Evolutionary conservation across 2,113 vertebrate species (phyloP), one percentile per base, ranked within the genome.

Genomic region (Marcusenius ussheri): DNA sequence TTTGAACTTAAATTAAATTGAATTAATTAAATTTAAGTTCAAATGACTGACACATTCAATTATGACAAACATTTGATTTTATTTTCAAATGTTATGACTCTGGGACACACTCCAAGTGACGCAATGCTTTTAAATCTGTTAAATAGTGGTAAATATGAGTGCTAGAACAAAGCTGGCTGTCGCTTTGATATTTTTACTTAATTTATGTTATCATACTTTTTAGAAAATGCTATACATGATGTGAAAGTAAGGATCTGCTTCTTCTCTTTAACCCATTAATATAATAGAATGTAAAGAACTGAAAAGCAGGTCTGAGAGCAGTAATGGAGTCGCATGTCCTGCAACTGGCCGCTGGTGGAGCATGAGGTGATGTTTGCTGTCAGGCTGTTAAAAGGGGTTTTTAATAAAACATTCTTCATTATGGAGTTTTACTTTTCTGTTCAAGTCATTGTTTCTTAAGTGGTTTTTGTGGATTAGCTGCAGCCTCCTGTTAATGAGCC

Each of bases 371-470:
- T 27, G 42, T 53, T 87, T 53, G 49, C 85, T 56, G 85, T 87
- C 85, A 87, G 21, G 21, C 46, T 85, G 83, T 50, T 84, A 87
- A 51, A 87, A 51, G 15, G 6, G 11, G 47, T 87, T 87, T 87
- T 87, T 87, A 87, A 87, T 87, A 87, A 87, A 87, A 35, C 13
- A 15, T 27, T 56, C 50, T 87, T 87, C 85, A n/a, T 87, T 39
- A 17, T 87, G 50, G 31, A 53, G 85, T 56, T 53, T 87, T 49
- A 87, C 46, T 31, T 31, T 45, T 56, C 31, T 87, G 13, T 19
- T 35, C 27, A 50, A 31, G 49, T 80, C 74, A 80, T 42, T 70
- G 6, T 62, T 0, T 31, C 31, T 42, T 42, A 80, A 80, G n/a
- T 8, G 17, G 1, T 11, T 80, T 80, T 80, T 80, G 74, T 80